phyloP scores from a whole-genome alignment of 2,888 invertebrate species.

The Apamea anceps region DNA sequence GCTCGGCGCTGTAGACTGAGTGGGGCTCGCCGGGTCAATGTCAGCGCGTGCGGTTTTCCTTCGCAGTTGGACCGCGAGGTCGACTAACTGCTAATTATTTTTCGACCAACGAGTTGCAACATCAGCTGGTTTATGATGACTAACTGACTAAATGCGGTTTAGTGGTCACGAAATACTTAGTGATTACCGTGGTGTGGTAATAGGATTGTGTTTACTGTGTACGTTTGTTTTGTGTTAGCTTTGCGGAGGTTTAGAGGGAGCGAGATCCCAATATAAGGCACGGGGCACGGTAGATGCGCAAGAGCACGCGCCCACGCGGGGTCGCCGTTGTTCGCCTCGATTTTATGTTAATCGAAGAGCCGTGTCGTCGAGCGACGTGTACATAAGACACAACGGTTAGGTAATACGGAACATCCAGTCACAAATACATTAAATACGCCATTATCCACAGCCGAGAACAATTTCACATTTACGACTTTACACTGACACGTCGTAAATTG shows the following conservation, averaged over 20 bases:
- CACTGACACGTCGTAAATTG: slow-evolving; percentile 85
- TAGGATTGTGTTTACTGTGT: slow-evolving; percentile 61
- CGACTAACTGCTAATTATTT: slow-evolving; percentile 87
- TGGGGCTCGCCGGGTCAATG: slow-evolving; percentile 80
- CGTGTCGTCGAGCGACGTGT: slow-evolving; percentile 83
- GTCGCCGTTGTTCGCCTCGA: slow-evolving; percentile 77
- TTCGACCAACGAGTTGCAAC: slow-evolving; percentile 83
- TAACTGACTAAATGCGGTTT: slow-evolving; percentile 80
- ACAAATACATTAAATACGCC: slow-evolving; percentile 82
- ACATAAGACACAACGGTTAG: slow-evolving; percentile 77
- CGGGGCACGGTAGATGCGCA: slow-evolving; percentile 69
- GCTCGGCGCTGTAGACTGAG: slow-evolving; percentile 46
- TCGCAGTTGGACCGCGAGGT: slow-evolving; percentile 78
- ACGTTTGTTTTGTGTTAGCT: slow-evolving; percentile 62
- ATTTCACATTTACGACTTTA: slow-evolving; percentile 88
- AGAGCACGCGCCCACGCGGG: slow-evolving; percentile 85
- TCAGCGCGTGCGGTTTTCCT: slow-evolving; percentile 83
- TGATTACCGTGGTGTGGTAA: slow-evolving; percentile 70
- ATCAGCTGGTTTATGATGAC: slow-evolving; percentile 78
- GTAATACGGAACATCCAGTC: slow-evolving; percentile 78
- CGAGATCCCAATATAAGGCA: slow-evolving; percentile 59
- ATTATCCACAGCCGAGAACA: slow-evolving; percentile 83
- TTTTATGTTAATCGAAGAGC: slow-evolving; percentile 90
- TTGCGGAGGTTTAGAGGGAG: slow-evolving; percentile 52
- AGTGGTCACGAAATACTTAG: slow-evolving; percentile 76